Evolutionary conservation across 2,113 vertebrate genomes (phyloP), one percentile per base, ranked within the genome.

Genomic region (Zapus hudsonius): DNA sequence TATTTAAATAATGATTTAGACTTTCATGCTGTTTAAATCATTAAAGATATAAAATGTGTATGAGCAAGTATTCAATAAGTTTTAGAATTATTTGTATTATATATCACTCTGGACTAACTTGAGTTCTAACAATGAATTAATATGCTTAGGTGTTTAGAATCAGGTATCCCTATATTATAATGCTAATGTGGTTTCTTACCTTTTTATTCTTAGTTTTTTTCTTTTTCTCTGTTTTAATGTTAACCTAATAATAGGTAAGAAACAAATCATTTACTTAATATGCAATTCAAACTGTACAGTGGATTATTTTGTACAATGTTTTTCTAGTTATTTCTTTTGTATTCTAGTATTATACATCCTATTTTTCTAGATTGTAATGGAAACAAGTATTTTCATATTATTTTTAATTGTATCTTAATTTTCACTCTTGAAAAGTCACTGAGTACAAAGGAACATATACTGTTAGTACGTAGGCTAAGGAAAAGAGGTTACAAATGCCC

Each of bases 131-230:
- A 90, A 42, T 85, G 36, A 94, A 67, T 85, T 67, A 10, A 89
- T 70, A 29, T 57, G 89, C 23, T 74, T 40, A 81, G 75, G 16
- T 86, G 29, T 47, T 91, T 42, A 95, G 74, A 74, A 75, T 81
- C 17, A 84, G 38, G 73, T 13, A 86, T 83, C 11, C 36, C 19
- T 86, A 11, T 52, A 73, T 89, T 95, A 84, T 75, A 95, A 89
- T 78, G 42, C 20, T 79, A 89, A 69, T 72, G n/a, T 0, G 64
- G 12, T 7, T 44, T 72, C 95, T 97, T 97, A 97, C 97, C 96
- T 97, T 97, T 93, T 92, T 97, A 95, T 87, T 96, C 80, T 96
- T 97, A 72, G 84, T 94, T 93, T 95, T 97, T 92, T 96, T 97
- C 95, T 96, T 97, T 94, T 96, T 97, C 96, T 96, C 97, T 94